phyloP scores from a whole-genome alignment of 2,888 invertebrate species.

The Drosophila parthenogenetica region DNA sequence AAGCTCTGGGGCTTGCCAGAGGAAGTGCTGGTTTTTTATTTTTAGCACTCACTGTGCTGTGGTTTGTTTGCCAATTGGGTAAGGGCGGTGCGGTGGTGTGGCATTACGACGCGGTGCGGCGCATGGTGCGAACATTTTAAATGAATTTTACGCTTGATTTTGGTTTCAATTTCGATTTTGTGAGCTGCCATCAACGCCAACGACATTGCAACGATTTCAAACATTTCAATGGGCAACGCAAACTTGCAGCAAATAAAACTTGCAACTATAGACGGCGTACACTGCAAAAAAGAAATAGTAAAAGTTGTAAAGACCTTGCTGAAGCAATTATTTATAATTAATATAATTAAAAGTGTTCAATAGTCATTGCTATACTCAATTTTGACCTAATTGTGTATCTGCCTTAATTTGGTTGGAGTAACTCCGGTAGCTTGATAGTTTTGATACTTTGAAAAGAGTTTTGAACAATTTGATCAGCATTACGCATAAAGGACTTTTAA shows the following conservation, averaged over 20 bases:
- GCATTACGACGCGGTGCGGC: neutral
- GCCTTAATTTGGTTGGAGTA: no score
- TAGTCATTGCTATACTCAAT: no score
- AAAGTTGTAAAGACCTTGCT: no score
- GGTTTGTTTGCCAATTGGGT: conserved; percentile 5
- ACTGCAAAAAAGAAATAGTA: neutral
- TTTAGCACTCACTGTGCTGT: conserved; percentile 44
- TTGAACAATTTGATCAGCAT: no score
- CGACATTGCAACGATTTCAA: conserved; percentile 25
- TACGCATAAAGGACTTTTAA: no score
- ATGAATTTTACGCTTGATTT: conserved; percentile 78
- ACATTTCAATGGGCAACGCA: conserved; percentile 55
- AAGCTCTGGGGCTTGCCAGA: conserved; percentile 1
- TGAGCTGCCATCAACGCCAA: conserved; percentile 40
- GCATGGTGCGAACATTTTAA: conserved; percentile 63
- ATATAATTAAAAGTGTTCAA: no score
- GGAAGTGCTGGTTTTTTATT: conserved; percentile 29
- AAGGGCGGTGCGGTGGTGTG: neutral
- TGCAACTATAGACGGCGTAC: conserved; percentile 35
- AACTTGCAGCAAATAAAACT: conserved; percentile 65
- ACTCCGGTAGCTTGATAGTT: no score
- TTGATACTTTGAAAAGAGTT: no score
- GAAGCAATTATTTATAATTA: neutral
- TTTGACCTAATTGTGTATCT: no score
- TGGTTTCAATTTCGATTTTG: conserved; percentile 70